These are phyloP conservation scores for Puntigrus tetrazona DNA, from an alignment of 2,113 vertebrate species.

Conservation along the genomic window DNA sequence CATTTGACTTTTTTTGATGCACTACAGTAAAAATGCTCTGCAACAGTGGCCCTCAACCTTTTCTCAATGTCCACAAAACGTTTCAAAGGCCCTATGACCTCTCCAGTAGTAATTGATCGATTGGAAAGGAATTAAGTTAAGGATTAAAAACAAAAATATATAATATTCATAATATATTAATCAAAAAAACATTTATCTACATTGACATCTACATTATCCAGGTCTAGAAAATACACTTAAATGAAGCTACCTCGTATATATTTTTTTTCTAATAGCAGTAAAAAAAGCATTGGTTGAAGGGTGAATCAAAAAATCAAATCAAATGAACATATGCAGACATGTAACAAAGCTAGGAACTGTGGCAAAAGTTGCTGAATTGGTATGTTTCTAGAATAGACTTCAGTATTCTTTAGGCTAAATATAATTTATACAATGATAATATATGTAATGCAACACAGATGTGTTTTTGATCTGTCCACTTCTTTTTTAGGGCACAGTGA, in stretches of 20 bases:
- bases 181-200: too few species aligned
- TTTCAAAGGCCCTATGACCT: neutral
- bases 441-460: neutral
- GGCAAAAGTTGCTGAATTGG: neutral
- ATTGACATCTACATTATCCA: neutral
- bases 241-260: too few species aligned
- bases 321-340: neutral
- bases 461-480: neutral
- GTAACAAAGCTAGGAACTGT: neutral
- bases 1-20: neutral
- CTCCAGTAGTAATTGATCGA: neutral
- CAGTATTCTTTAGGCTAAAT: neutral
- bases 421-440: neutral
- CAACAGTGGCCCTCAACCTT: neutral
- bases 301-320: neutral
- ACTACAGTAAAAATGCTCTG: too few species aligned
- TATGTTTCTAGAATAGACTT: neutral
- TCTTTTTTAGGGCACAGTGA: constrained; percentile 87
- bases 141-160: too few species aligned
- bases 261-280: too few species aligned
- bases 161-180: too few species aligned
- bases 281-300: too few species aligned
- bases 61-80: neutral
- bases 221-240: too few species aligned
- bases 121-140: neutral